phyloP scores from a whole-genome alignment of 2,113 vertebrate species.

The Naja naja region DNA sequence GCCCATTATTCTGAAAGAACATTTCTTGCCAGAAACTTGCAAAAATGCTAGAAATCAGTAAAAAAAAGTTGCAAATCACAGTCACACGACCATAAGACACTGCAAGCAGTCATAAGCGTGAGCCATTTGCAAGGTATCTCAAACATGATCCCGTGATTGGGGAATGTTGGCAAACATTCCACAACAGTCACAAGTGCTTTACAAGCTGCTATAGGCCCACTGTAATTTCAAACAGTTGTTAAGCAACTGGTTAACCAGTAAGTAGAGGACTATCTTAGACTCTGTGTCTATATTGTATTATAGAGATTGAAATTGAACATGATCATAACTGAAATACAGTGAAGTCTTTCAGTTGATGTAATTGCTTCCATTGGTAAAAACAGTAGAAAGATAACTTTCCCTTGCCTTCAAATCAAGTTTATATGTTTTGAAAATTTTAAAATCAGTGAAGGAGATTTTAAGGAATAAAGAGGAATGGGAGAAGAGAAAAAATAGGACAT shows the following conservation, averaged over 20 bases:
- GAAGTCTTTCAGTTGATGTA: neutral
- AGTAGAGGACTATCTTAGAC: neutral
- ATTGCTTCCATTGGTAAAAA: neutral
- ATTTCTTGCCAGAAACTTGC: neutral
- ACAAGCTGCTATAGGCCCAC: neutral
- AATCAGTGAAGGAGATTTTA: neutral
- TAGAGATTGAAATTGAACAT: neutral
- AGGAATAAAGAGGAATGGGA: neutral
- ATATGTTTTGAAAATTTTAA: neutral
- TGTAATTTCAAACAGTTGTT: too few species aligned
- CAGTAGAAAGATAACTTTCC: neutral
- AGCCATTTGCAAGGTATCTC: neutral
- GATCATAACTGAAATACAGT: neutral
- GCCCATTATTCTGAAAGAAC: neutral
- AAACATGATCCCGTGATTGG: neutral
- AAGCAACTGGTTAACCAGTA: neutral
- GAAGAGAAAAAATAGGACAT: neutral
- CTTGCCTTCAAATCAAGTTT: neutral
- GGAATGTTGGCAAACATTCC: neutral
- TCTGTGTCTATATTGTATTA: neutral
- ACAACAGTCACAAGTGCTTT: neutral
- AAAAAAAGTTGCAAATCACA: neutral
- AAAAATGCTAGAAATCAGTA: neutral
- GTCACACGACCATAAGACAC: neutral
- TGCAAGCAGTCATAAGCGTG: neutral